Evolutionary conservation across 2,113 vertebrate species (phyloP), one percentile per base, ranked within the genome.

Genomic region (Cyprinodon brontotheroides): DNA sequence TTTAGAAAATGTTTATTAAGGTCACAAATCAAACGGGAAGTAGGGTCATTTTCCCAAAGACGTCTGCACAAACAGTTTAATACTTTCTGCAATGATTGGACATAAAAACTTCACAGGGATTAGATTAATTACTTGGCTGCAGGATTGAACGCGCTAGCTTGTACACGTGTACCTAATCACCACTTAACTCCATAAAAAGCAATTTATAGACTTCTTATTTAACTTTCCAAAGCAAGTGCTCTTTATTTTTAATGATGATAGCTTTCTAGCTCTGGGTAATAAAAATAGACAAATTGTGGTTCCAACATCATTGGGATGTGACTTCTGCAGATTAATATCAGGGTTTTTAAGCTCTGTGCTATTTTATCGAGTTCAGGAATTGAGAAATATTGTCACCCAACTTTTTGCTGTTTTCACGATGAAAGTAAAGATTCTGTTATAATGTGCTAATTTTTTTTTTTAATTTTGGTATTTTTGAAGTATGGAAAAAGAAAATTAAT

Each of bases 31-130:
- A 41, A 72, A 36, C 20, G 4, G 38, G 11, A 63, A 72, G 22
- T n/a, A 48, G 68, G 17, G 20, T 62, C 9, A 38, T 41, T 41
- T 57, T 29, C n/a, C 47, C 12, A 15, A 17, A 57, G 37, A 65
- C 38, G 53, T 73, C 48, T 65, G n/a, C 14, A 64, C 12, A 17
- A 60, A 61, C 47, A 12, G 12, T 53, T 73, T 37, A 29, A 14
- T 47, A 70, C 53, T 65, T 22, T 37, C 36, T n/a, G 20, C 64
- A 39, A 65, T 17, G 29, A 40, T 64, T 29, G 36, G 20, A 68
- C 60, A 70, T 83, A 59, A 74, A 81, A 39, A 61, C 61, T 48
- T 64, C 43, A 65, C 57, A 29, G n/a, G 4, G 47, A 48, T 9
- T 47, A n/a, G 15, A 73, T 74, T 70, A 11, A 59, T 65, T 57